phyloP scores from a whole-genome alignment of 1,140 invertebrate species.

The Riptortus pedestris region DNA sequence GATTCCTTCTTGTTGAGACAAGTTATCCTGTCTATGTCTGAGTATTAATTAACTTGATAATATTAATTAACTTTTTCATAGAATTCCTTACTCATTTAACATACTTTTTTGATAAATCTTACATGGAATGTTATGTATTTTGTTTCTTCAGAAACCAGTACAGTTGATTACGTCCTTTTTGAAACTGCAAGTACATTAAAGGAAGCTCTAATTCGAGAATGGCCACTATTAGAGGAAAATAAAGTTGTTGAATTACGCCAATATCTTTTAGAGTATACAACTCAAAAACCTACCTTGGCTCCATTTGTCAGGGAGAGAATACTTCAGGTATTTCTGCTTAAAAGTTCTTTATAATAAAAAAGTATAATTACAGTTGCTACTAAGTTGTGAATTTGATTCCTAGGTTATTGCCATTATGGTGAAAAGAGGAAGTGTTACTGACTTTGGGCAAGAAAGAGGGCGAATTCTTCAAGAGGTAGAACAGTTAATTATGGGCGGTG shows the following conservation, averaged over 20 bases:
- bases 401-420: constrained; percentile 71
- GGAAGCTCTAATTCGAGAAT: constrained; percentile 70
- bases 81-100: too few relatives aligned
- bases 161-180: constrained; percentile 74
- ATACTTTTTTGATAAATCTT: too few relatives aligned
- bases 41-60: too few relatives aligned
- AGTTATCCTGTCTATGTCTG: too few relatives aligned
- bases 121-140: too few relatives aligned
- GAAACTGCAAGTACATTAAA: constrained; percentile 77
- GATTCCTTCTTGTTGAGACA: too few relatives aligned
- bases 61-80: too few relatives aligned
- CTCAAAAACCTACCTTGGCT: constrained; percentile 49
- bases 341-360: too few relatives aligned
- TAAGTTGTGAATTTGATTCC: too few relatives aligned
- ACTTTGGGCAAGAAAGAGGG: constrained; percentile 54
- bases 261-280: constrained; percentile 68
- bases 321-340: constrained; percentile 46
- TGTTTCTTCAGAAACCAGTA: constrained; percentile 52
- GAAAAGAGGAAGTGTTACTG: constrained; percentile 66
- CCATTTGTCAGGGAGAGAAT: constrained; percentile 54
- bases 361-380: too few relatives aligned
- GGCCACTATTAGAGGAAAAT: constrained; percentile 52
- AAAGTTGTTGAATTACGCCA: constrained; percentile 62
- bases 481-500: constrained; percentile 52
- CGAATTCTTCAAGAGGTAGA: constrained; percentile 64